Conservation (phyloP, 2,888 invertebrate species). For the Calameuta pallipes region DNA sequence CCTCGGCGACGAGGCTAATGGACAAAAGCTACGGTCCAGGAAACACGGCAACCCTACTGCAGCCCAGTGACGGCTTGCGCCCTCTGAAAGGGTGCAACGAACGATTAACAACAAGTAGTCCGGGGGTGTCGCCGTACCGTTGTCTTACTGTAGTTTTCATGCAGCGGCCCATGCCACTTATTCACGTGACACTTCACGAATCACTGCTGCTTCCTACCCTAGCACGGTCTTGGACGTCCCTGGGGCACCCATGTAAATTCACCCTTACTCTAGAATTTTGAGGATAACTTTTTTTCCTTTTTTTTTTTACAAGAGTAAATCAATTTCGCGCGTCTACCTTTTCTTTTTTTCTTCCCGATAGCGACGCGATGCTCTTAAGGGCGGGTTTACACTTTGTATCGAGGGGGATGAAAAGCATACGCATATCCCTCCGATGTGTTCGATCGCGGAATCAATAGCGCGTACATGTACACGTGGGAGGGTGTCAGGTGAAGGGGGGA, state of each 20-base stretch:
- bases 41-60: slow-evolving; percentile 24
- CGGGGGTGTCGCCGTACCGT: slow-evolving; percentile 52
- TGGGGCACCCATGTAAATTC: neutral
- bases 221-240: neutral
- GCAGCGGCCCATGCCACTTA: neutral
- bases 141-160: slow-evolving; percentile 45
- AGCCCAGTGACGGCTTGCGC: slow-evolving; percentile 21
- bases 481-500: slow-evolving; percentile 6
- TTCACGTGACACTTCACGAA: neutral
- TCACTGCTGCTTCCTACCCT: neutral
- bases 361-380: neutral
- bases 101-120: slow-evolving; percentile 55
- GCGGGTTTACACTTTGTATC: neutral
- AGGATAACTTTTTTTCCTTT: neutral
- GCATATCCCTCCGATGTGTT: neutral
- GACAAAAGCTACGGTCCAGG: slow-evolving; percentile 44
- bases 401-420: neutral
- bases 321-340: neutral
- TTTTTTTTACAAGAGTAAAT: neutral
- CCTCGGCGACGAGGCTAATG: slow-evolving; percentile 53
- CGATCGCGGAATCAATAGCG: neutral
- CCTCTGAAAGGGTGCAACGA: slow-evolving; percentile 57
- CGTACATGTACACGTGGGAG: neutral
- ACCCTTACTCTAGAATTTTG: neutral
- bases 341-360: neutral